phyloP scores from a whole-genome alignment of 2,888 invertebrate species.

The Odontomyia ornata region DNA sequence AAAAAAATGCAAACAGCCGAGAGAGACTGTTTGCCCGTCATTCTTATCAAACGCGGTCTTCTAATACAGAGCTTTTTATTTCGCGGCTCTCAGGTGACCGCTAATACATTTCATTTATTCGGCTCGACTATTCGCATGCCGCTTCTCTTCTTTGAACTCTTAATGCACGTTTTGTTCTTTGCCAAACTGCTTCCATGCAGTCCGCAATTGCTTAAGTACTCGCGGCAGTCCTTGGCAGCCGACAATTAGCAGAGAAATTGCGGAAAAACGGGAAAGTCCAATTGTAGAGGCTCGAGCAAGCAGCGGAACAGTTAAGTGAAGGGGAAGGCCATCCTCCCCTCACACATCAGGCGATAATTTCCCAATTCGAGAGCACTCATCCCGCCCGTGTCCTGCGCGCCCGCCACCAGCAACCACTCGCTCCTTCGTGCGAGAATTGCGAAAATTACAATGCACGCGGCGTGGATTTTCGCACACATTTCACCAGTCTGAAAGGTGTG shows the following conservation, averaged over 20 bases:
- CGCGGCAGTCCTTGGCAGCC: conserved; percentile 33
- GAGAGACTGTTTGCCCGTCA: not conserved
- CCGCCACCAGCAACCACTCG: not conserved
- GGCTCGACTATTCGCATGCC: not conserved
- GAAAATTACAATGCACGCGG: conserved; percentile 21
- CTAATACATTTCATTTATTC: not conserved
- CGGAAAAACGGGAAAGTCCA: conserved; percentile 30
- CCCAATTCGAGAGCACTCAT: conserved; percentile 9
- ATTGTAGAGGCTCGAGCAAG: not conserved
- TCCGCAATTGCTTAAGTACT: not conserved
- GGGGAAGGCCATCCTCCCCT: conserved; percentile 13
- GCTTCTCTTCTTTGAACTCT: not conserved
- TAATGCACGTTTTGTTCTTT: not conserved
- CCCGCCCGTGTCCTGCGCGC: no score
- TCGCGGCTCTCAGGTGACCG: not conserved
- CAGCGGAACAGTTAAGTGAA: not conserved
- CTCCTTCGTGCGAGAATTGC: not conserved
- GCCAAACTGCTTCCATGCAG: not conserved
- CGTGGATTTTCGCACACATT: conserved; percentile 33
- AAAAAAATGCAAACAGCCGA: not conserved
- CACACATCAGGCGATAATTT: conserved; percentile 29
- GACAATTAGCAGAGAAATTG: conserved; percentile 13
- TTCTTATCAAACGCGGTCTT: not conserved
- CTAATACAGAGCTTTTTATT: conserved; percentile 1
- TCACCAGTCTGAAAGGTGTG: conserved; percentile 18